A percentile compares a stretch with the other conserved stretches of the same genome.
phyloP scores from a whole-genome alignment of 2,113 vertebrate genomes.

The Nerophis ophidion region DNA sequence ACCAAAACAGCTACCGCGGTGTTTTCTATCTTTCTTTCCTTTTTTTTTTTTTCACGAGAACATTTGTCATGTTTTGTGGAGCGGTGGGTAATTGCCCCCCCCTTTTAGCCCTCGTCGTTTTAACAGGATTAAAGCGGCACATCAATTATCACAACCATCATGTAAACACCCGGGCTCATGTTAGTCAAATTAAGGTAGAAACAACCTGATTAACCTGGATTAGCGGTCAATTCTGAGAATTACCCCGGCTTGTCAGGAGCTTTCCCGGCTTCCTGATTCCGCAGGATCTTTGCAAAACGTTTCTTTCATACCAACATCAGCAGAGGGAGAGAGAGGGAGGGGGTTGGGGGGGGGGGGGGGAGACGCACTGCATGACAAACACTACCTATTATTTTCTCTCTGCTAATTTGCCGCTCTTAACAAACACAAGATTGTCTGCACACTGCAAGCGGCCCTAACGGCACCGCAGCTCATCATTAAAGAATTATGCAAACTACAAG shows the following conservation, averaged over 20 bases:
- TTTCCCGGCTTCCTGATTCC: conserved; percentile 7
- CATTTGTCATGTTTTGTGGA: conserved; percentile 6
- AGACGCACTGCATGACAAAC: not conserved
- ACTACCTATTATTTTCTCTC: not conserved
- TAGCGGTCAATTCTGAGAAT: conserved; percentile 25
- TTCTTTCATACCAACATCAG: not conserved
- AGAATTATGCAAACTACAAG: conserved; percentile 7
- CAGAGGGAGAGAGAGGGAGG: not conserved
- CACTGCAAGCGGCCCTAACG: not conserved
- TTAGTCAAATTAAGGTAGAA: conserved; percentile 37
- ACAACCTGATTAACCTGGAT: conserved; percentile 41
- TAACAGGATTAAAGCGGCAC: conserved; percentile 30
- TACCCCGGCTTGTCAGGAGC: conserved; percentile 4
- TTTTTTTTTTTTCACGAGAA: not conserved
- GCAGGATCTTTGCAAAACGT: not conserved
- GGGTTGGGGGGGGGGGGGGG: too few relatives aligned
- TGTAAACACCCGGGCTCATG: conserved; percentile 28
- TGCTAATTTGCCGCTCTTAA: conserved; percentile 7
- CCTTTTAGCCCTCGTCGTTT: conserved; percentile 17
- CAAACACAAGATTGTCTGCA: not conserved
- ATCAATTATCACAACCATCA: conserved; percentile 35
- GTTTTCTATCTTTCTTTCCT: conserved; percentile 17
- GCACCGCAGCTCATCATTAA: not conserved
- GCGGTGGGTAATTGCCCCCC: conserved; percentile 31
- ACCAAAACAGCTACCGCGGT: conserved; percentile 19